These are phyloP conservation scores for Pelecanus crispus DNA, from an alignment of 2,113 vertebrate species.

Conservation along the genomic window DNA sequence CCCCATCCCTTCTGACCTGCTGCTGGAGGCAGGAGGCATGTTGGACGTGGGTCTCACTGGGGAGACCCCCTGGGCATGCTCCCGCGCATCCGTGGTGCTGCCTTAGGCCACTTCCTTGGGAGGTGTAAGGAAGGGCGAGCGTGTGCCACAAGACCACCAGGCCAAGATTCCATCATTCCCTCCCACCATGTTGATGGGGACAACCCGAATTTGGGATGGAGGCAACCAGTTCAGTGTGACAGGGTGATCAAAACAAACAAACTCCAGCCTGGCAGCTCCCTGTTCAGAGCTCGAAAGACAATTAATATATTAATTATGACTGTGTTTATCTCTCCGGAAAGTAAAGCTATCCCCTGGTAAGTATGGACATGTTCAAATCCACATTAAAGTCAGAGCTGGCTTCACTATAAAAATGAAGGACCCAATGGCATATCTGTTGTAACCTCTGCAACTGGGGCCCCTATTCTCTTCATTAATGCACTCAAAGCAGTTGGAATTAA, in stretches of 20 bases:
- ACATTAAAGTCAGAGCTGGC: not conserved
- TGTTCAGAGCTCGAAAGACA: not conserved
- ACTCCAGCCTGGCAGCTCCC: not conserved
- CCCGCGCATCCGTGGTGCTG: fast-evolving
- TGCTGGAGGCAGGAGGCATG: not conserved
- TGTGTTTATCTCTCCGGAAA: not conserved
- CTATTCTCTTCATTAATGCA: not conserved
- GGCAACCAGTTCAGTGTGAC: not conserved
- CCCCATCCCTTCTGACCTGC: not conserved
- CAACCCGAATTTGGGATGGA: not conserved
- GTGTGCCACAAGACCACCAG: fast-evolving
- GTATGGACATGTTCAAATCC: not conserved
- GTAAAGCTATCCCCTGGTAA: not conserved
- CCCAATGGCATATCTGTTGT: fast-evolving
- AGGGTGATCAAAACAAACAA: not conserved
- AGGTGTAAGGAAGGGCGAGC: fast-evolving
- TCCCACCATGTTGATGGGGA: fast-evolving
- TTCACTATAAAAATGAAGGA: not conserved
- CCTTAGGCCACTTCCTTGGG: not conserved
- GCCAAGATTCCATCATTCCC: not conserved
- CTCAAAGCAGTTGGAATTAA: not conserved
- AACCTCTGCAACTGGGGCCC: not conserved
- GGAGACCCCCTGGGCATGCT: not conserved
- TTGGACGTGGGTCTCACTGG: fast-evolving
- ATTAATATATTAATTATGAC: conserved; percentile 15